Evolutionary conservation across 2,113 vertebrate genomes (phyloP).

Genomic region (Irena cyanogastra): DNA sequence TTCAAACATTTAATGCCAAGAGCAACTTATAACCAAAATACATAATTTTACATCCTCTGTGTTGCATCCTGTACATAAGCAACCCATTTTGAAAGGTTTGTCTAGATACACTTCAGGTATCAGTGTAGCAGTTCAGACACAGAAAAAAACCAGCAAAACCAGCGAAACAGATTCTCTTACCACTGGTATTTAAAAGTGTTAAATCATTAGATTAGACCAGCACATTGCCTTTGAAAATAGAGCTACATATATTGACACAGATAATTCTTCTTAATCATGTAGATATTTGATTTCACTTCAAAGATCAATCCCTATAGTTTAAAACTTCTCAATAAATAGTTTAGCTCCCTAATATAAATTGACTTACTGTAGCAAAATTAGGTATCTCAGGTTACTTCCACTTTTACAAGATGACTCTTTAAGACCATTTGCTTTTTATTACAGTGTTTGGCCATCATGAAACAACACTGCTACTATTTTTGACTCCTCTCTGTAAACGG

Average conservation of each 20-base stretch:
- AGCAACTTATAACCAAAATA: neutral
- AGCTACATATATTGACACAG: neutral
- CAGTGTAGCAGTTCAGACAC: neutral
- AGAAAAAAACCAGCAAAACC: neutral
- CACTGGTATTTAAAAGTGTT: neutral
- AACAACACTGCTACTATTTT: neutral
- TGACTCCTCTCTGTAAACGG: neutral
- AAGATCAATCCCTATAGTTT: neutral
- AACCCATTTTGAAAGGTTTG: neutral
- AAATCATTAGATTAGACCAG: neutral
- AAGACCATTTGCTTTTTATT: neutral
- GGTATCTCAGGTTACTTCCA: neutral
- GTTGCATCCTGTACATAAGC: neutral
- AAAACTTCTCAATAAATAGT: neutral
- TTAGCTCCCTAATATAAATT: neutral
- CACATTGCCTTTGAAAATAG: neutral
- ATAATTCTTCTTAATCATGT: neutral
- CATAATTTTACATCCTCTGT: neutral
- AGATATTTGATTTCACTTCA: neutral
- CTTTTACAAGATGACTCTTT: neutral
- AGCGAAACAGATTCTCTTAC: neutral
- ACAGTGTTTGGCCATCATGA: neutral
- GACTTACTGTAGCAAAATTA: neutral
- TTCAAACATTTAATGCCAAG: neutral
- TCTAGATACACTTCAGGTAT: neutral